These are phyloP conservation scores for Stichodactyla helianthus DNA, from an alignment of 64 coral and sea anemone species.

Conservation along the genomic window DNA sequence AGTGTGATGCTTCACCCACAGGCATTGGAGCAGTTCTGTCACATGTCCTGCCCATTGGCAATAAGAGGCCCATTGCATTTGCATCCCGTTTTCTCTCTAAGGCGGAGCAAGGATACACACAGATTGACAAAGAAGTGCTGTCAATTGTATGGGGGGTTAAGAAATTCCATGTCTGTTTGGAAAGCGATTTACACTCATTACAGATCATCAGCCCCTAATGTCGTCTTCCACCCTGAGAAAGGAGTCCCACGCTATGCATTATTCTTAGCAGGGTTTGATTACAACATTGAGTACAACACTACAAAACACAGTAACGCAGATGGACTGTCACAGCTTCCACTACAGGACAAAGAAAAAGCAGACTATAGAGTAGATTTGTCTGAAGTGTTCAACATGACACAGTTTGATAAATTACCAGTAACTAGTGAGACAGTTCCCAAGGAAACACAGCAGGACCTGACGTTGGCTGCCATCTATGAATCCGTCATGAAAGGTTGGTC, in stretches of 20 bases:
- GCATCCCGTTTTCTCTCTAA: background rate
- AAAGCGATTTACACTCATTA: slow-evolving; percentile 26
- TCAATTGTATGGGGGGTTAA: slow-evolving; percentile 19
- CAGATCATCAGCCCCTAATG: slow-evolving; percentile 36
- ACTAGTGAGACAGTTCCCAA: slow-evolving; percentile 34
- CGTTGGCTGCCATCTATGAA: slow-evolving; percentile 18
- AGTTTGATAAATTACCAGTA: slow-evolving; percentile 34
- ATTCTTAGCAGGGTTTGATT: slow-evolving; percentile 26
- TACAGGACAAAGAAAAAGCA: slow-evolving; percentile 37
- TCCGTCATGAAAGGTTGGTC: slow-evolving; percentile 36
- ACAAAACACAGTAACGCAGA: slow-evolving; percentile 47
- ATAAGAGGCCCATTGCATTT: background rate
- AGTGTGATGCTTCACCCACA: too few relatives aligned
- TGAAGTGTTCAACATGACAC: slow-evolving; percentile 39
- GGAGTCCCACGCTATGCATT: slow-evolving; percentile 38
- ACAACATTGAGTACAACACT: slow-evolving; percentile 1
- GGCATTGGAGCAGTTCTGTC: too few relatives aligned
- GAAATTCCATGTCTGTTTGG: slow-evolving; percentile 20
- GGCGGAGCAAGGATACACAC: background rate
- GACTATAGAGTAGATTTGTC: slow-evolving; percentile 24
- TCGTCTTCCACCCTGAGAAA: slow-evolving; percentile 32
- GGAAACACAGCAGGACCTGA: slow-evolving; percentile 33
- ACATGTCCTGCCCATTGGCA: background rate
- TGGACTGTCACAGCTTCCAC: slow-evolving; percentile 52
- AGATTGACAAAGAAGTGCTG: background rate